A percentile compares a stretch with the other conserved stretches of the same genome.
Conservation (phyloP, 2,113 vertebrate species). For the Apodemus speciosus region DNA sequence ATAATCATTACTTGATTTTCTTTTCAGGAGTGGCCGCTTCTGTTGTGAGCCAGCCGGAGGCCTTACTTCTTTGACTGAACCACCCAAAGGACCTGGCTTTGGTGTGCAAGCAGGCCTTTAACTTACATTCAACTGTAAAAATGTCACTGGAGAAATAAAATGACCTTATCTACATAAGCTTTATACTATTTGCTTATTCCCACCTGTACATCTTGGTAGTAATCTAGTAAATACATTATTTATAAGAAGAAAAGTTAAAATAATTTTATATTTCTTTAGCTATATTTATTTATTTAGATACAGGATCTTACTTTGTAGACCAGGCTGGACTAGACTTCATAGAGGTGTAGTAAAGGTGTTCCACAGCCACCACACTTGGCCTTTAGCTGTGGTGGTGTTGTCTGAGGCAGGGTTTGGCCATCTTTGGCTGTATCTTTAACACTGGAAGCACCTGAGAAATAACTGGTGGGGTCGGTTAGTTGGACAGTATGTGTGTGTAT, state of each 20-base stretch:
- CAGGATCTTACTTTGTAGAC: background rate
- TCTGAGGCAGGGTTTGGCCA: background rate
- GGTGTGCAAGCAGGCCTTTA: conserved; percentile 94
- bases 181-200: conserved; percentile 47
- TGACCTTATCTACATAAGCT: background rate
- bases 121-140: conserved; percentile 75
- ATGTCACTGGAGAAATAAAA: conserved; percentile 72
- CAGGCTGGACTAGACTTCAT: background rate
- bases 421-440: conserved; percentile 5
- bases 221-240: conserved; percentile 9
- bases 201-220: background rate
- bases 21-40: conserved; percentile 92
- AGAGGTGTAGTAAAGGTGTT: background rate
- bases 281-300: background rate
- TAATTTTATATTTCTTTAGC: background rate
- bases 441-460: background rate
- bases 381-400: background rate
- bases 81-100: conserved; percentile 95
- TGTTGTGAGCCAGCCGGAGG: conserved; percentile 97
- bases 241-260: background rate
- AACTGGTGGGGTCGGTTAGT: background rate
- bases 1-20: conserved; percentile 51
- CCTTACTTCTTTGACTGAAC: conserved; percentile 94
- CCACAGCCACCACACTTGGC: background rate
- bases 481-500: background rate